Evolutionary conservation across 2,888 invertebrate genomes (phyloP).

Genomic region (Lochmaea capreae): DNA sequence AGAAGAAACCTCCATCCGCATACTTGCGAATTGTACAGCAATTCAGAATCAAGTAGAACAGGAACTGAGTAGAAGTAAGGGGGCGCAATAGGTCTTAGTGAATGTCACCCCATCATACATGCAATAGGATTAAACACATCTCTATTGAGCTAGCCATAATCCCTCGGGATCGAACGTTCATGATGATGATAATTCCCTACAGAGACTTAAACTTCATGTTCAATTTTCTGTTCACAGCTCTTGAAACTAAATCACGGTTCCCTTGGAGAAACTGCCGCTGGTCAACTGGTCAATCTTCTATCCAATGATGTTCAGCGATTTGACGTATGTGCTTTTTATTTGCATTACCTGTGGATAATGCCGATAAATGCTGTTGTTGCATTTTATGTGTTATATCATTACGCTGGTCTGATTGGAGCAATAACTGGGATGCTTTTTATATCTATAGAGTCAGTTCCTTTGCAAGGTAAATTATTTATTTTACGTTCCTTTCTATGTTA

Average conservation of each 20-base stretch:
- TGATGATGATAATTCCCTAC: too few species aligned
- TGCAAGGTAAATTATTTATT: conserved; percentile 64
- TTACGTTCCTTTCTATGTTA: neutral
- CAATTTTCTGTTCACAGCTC: conserved; percentile 61
- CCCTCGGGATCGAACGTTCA: too few species aligned
- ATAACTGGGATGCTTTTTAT: conserved; percentile 73
- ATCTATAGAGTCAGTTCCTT: conserved; percentile 67
- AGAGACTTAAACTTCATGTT: neutral
- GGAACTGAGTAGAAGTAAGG: too few species aligned
- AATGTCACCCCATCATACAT: too few species aligned
- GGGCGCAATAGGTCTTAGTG: too few species aligned
- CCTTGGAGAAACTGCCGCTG: conserved; percentile 83
- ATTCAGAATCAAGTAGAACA: too few species aligned
- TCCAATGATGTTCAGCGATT: conserved; percentile 88
- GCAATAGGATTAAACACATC: too few species aligned
- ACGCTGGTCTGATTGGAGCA: conserved; percentile 67
- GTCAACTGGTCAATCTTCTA: conserved; percentile 85
- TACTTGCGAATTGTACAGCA: too few species aligned
- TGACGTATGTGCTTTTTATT: conserved; percentile 75
- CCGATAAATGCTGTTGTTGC: conserved; percentile 79
- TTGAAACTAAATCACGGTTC: conserved; percentile 75
- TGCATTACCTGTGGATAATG: conserved; percentile 87
- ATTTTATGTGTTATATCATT: conserved; percentile 70
- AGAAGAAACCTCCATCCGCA: too few species aligned
- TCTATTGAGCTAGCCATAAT: too few species aligned